phyloP scores from a whole-genome alignment of 2,113 vertebrate genomes.

The Catharus fuscescens region DNA sequence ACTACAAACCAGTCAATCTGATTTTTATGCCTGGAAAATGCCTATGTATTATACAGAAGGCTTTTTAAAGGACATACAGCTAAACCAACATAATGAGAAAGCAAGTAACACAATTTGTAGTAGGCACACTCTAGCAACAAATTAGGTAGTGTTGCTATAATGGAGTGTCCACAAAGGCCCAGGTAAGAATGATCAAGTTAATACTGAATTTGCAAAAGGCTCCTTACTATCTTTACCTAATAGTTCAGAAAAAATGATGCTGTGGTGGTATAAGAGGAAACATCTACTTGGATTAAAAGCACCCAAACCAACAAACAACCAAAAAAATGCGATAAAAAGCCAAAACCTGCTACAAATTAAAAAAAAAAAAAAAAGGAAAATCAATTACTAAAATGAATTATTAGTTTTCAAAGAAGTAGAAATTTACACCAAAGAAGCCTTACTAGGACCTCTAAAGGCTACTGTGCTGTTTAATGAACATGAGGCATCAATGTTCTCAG shows the following conservation, averaged over 20 bases:
- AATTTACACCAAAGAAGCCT: neutral
- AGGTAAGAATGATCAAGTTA: neutral
- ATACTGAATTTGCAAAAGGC: neutral
- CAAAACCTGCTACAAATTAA: neutral
- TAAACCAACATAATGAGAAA: neutral
- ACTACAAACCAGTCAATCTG: neutral
- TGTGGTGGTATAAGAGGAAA: neutral
- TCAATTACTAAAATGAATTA: neutral
- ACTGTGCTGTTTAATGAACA: neutral
- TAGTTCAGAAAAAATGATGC: neutral
- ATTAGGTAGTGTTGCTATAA: neutral
- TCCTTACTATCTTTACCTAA: neutral
- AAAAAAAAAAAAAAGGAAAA: neutral
- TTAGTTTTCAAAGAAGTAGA: neutral
- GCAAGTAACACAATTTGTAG: neutral
- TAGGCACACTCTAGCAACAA: accelerated
- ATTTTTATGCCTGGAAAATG: neutral
- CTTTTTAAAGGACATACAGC: neutral
- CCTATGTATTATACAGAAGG: neutral
- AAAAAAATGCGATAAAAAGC: neutral
- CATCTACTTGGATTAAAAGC: neutral
- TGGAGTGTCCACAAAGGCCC: neutral
- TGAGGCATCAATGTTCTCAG: neutral
- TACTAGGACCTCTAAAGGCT: neutral
- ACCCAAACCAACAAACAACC: neutral